These are phyloP conservation scores for Otus sunia DNA, from an alignment of 2,113 vertebrate species.

Conservation along the genomic window DNA sequence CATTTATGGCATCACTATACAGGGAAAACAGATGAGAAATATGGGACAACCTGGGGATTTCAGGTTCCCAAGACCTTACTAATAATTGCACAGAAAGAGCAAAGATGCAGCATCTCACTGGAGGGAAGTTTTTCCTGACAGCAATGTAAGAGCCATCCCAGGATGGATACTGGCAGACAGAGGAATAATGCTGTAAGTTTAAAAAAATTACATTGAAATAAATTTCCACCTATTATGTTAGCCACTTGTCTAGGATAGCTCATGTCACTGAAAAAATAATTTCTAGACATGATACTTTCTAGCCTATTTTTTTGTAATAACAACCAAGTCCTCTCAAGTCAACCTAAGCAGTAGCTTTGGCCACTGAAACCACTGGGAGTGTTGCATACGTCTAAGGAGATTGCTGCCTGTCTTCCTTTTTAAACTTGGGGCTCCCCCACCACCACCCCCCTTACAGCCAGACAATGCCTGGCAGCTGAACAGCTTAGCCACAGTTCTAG, in stretches of 20 bases:
- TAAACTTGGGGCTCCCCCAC: neutral
- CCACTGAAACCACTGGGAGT: neutral
- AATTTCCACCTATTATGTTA: neutral
- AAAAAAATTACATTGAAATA: neutral
- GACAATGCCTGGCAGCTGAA: rapidly evolving
- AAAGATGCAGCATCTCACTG: neutral
- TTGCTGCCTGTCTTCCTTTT: neutral
- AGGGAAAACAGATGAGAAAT: neutral
- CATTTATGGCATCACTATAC: neutral
- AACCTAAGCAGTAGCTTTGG: neutral
- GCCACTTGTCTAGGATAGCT: neutral
- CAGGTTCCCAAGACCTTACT: neutral
- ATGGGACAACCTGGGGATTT: neutral
- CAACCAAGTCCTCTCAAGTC: neutral
- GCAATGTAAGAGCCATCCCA: neutral
- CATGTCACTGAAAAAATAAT: neutral
- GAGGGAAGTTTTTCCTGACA: neutral
- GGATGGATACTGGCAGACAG: neutral
- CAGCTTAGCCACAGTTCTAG: neutral
- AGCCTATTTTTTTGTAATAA: neutral
- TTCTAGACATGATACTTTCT: neutral
- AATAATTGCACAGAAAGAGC: neutral
- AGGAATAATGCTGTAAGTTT: neutral
- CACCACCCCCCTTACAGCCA: neutral
- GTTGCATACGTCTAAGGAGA: neutral